Evolutionary conservation across 2,113 vertebrate genomes (phyloP).

Genomic region (Gadus macrocephalus): DNA sequence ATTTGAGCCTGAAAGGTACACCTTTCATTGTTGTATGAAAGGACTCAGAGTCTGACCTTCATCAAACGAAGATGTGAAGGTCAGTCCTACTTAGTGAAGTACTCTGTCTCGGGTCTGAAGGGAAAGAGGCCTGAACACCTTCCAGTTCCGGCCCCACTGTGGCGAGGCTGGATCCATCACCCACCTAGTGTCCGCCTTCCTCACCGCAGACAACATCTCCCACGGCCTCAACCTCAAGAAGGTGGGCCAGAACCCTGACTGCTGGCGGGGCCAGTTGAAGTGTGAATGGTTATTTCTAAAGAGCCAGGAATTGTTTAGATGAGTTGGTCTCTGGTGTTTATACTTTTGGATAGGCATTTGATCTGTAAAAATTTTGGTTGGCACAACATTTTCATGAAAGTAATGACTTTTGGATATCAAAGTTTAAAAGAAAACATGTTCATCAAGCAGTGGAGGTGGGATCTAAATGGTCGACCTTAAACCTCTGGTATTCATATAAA

Average conservation of each 20-base stretch:
- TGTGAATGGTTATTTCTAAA: no score
- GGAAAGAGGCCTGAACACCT: constrained; percentile 90
- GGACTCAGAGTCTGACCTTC: no score
- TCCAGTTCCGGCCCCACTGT: constrained; percentile 94
- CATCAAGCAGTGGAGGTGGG: neutral
- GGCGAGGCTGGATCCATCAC: constrained; percentile 98
- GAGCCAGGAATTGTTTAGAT: neutral
- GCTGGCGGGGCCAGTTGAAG: neutral
- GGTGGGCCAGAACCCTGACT: constrained; percentile 61
- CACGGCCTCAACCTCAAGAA: constrained; percentile 96
- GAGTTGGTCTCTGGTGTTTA: neutral
- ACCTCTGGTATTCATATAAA: neutral
- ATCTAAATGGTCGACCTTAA: neutral
- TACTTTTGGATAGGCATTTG: neutral
- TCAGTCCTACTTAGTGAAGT: neutral
- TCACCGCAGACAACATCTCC: constrained; percentile 96
- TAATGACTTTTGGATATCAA: neutral
- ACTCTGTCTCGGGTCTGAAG: constrained; percentile 58
- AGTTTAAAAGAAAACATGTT: neutral
- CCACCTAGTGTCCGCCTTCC: constrained; percentile 93
- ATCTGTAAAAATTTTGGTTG: neutral
- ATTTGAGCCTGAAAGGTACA: no score
- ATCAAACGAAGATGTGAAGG: neutral
- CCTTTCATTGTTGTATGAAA: no score
- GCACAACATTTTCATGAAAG: neutral